Conservation (phyloP, 1,140 invertebrate genomes). For the Ylistrum balloti region DNA sequence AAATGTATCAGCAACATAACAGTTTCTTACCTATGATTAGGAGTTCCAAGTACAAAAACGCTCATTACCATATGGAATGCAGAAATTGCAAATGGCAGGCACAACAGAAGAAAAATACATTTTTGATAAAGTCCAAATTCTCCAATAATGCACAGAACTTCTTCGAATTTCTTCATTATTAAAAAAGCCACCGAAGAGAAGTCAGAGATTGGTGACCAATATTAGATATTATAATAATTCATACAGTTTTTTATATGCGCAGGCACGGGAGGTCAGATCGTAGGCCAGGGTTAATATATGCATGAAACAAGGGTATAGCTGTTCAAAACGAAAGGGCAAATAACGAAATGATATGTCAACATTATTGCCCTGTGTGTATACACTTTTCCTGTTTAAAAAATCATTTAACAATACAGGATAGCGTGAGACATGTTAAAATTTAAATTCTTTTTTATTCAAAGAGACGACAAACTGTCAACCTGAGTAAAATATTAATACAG, state of each 20-base stretch:
- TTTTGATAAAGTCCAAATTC: constrained; percentile 58
- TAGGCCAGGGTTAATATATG: not conserved
- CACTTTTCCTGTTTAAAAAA: too few species aligned
- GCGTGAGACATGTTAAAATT: too few species aligned
- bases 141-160: constrained; percentile 46
- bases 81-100: constrained; percentile 12
- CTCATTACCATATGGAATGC: constrained; percentile 54
- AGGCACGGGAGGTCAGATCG: not conserved
- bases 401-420: too few species aligned
- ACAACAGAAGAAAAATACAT: constrained; percentile 47
- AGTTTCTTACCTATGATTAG: constrained; percentile 50
- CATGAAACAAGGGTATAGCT: not conserved
- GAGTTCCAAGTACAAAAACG: constrained; percentile 52
- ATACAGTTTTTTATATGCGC: not conserved
- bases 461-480: too few species aligned
- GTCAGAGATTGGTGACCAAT: too few species aligned
- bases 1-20: not conserved
- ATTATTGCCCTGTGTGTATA: too few species aligned
- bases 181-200: not conserved
- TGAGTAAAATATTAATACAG: too few species aligned
- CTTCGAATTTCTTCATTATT: constrained; percentile 49
- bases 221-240: too few species aligned
- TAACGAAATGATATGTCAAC: too few species aligned
- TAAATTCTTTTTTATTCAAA: too few species aligned
- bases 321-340: too few species aligned